phyloP scores from a whole-genome alignment of 1,140 invertebrate species.

The Calliopsis andreniformis region DNA sequence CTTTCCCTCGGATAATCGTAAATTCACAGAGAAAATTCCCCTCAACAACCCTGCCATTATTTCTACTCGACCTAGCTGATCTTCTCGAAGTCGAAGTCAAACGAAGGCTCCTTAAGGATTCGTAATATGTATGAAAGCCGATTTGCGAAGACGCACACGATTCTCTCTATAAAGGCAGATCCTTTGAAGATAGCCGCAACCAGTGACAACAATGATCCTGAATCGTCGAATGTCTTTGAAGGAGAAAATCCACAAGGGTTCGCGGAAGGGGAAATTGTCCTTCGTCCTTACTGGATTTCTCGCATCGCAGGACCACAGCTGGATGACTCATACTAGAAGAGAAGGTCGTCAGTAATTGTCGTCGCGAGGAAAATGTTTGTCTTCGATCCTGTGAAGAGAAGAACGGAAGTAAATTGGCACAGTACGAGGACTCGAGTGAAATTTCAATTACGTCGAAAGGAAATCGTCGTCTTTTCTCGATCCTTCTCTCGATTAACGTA shows the following conservation, averaged over 20 bases:
- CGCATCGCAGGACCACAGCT: not conserved
- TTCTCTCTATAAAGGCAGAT: not conserved
- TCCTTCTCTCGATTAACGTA: not conserved
- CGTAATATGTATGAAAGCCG: not conserved
- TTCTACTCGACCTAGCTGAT: too few species aligned
- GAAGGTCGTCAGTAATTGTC: not conserved
- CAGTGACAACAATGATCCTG: too few species aligned
- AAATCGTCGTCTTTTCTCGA: not conserved
- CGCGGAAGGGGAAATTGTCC: not conserved
- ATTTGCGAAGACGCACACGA: not conserved
- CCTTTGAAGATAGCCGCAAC: conserved; percentile 7
- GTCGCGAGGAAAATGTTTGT: not conserved
- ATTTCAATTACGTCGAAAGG: conserved; percentile 1
- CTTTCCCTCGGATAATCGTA: too few species aligned
- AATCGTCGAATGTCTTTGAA: not conserved
- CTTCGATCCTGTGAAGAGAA: too few species aligned
- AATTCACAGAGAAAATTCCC: too few species aligned
- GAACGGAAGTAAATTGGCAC: not conserved
- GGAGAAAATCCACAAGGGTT: not conserved
- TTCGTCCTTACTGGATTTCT: not conserved
- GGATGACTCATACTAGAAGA: not conserved
- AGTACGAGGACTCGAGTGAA: not conserved
- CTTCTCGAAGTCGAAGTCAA: too few species aligned
- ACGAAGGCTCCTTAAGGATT: too few species aligned
- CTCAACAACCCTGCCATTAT: too few species aligned